These are phyloP conservation scores for Pempheris klunzingeri DNA, from an alignment of 2,797 vertebrate genomes.

Conservation along the genomic window DNA sequence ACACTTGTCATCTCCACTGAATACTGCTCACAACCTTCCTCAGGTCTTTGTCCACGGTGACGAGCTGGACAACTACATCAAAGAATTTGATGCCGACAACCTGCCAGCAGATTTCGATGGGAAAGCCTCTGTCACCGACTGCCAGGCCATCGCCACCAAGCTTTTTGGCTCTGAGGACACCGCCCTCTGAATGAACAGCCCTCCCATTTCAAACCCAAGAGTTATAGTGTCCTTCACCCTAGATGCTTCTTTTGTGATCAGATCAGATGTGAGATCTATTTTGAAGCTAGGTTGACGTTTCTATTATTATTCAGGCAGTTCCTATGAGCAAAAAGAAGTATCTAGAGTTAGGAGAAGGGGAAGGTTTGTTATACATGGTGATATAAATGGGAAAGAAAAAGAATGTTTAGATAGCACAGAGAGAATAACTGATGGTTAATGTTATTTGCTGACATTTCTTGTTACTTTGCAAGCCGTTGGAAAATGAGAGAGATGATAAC, in stretches of 20 bases:
- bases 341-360: conserved; percentile 54
- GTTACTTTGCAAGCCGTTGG: conserved; percentile 15
- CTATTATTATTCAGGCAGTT: conserved; percentile 34
- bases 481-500: neutral
- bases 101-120: conserved; percentile 94
- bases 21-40: neutral
- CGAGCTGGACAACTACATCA: conserved; percentile 90
- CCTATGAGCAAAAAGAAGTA: conserved; percentile 36
- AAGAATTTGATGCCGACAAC: conserved; percentile 90
- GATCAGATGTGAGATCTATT: conserved; percentile 37
- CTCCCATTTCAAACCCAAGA: conserved; percentile 17
- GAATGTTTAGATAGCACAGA: conserved; percentile 52
- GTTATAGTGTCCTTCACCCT: conserved; percentile 39
- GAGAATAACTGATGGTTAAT: conserved; percentile 42
- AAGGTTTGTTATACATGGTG: conserved; percentile 16
- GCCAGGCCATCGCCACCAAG: conserved; percentile 87
- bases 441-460: conserved; percentile 21
- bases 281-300: conserved; percentile 43
- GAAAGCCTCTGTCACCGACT: conserved; percentile 87
- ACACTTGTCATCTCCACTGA: conserved; percentile 1
- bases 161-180: conserved; percentile 96
- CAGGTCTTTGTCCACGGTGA: conserved; percentile 96
- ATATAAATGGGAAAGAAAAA: conserved; percentile 33
- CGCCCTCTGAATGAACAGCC: conserved; percentile 83
- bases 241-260: conserved; percentile 45